Evolutionary conservation across 2,888 invertebrate species (phyloP), one percentile per base, ranked within the genome.

Genomic region (Limnephilus auricula): DNA sequence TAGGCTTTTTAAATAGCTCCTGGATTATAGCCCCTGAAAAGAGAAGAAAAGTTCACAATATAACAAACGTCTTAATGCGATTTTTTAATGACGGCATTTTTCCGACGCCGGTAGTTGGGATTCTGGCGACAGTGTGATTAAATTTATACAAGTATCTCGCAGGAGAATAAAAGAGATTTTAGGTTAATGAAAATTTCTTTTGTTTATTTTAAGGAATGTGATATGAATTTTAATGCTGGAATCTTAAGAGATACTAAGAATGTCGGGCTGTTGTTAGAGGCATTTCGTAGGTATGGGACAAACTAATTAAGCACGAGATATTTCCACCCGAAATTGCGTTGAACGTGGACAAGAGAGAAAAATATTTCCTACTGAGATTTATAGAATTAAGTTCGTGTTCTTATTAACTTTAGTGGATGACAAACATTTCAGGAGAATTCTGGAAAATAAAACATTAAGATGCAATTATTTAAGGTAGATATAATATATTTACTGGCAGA

Each of bases 1-100:
- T 65, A 91, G 92, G 92, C 89, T 91, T 90, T 92, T 92, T 92
- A 85, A 89, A 92, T 90, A 88, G 91, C 92, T 91, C 90, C 82
- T 65, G 89, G 88, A 89, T 90, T 90, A 92, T 89, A 85, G 80
- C n/a, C 78, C 30, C 50, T 10, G 34, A 32, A 50, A 65, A 79
- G 12, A 50, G 25, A 34, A 79, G 30, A 80, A 65, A 89, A 50
- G 18, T 89, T 89, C 50, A 83, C 83, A 82, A 89, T 89, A 89
- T 83, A 82, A 89, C 83, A 89, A 89, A 89, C 83, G 89, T 89
- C 83, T 89, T 89, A 89, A 89, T 89, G 89, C 79, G 82, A 82
- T 31, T 89, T 89, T 89, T 89, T 89, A 82, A 82, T 83, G 83
- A 45, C 78, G 45, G 89, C 50, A 89, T 89, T 89, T 89, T 89